A percentile compares a stretch with the other conserved stretches of the same genome.
phyloP scores from a whole-genome alignment of 2,113 vertebrate genomes.

The Crotalus horridus region DNA sequence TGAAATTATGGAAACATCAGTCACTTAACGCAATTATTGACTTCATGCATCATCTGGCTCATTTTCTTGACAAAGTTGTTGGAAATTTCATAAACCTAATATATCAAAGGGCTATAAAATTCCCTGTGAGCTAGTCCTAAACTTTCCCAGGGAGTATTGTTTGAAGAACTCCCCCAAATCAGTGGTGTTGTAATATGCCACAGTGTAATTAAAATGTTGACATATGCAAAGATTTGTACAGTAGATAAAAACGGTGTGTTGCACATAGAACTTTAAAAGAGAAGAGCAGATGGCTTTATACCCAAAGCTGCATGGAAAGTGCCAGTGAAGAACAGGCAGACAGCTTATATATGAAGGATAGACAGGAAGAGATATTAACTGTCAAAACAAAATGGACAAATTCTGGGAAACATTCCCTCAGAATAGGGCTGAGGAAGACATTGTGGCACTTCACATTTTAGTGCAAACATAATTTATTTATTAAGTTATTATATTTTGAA shows the following conservation, averaged over 20 bases:
- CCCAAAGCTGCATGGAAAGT: slow-evolving; percentile 57
- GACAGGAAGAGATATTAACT: neutral
- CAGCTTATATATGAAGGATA: slow-evolving; percentile 14
- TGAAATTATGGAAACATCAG: slow-evolving; percentile 50
- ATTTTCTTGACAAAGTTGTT: slow-evolving; percentile 52
- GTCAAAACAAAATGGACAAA: slow-evolving; percentile 10
- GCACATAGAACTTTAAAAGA: slow-evolving; percentile 64
- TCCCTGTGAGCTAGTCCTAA: slow-evolving; percentile 38
- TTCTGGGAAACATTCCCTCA: neutral
- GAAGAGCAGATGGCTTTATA: slow-evolving; percentile 67
- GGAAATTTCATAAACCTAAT: slow-evolving; percentile 53
- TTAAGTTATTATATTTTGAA: neutral
- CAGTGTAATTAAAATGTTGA: slow-evolving; percentile 64
- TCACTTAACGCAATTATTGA: slow-evolving; percentile 58
- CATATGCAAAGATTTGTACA: slow-evolving; percentile 63
- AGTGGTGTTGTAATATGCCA: slow-evolving; percentile 46
- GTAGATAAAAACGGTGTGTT: slow-evolving; percentile 55
- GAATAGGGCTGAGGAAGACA: neutral
- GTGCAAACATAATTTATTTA: neutral
- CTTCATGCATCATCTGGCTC: slow-evolving; percentile 60
- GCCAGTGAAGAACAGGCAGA: slow-evolving; percentile 62
- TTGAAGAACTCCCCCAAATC: slow-evolving; percentile 40
- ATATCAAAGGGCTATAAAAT: slow-evolving; percentile 38
- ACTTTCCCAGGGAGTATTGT: slow-evolving; percentile 25
- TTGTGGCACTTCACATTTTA: neutral